phyloP scores from a whole-genome alignment of 2,113 vertebrate species.

The Ctenodactylus gundi region DNA sequence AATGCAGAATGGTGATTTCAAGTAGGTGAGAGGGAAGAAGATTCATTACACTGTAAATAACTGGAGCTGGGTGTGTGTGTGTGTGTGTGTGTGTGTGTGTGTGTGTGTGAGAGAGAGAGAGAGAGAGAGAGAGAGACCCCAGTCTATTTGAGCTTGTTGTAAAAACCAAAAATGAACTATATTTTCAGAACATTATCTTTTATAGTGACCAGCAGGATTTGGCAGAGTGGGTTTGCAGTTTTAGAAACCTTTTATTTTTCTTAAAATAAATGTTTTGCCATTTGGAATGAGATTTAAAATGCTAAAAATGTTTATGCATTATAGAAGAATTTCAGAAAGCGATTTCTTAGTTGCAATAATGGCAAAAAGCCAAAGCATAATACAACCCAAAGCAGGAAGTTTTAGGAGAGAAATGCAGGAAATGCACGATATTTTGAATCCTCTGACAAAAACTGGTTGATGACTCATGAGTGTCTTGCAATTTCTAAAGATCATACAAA shows the following conservation, averaged over 20 bases:
- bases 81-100: neutral
- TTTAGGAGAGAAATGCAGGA: neutral
- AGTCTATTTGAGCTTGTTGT: too few relatives aligned
- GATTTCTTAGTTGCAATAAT: conserved; percentile 15
- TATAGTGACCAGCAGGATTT: neutral
- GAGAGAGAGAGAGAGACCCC: too few relatives aligned
- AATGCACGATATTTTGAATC: conserved; percentile 47
- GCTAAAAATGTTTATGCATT: conserved; percentile 5
- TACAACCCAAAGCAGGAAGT: neutral
- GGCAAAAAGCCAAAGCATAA: neutral
- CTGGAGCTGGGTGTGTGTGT: too few relatives aligned
- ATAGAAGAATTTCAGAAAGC: conserved; percentile 24
- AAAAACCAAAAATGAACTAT: neutral
- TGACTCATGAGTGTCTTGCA: conserved; percentile 35
- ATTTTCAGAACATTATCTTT: neutral
- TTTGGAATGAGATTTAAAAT: conserved; percentile 13
- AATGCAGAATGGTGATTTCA: neutral
- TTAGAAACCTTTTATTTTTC: neutral
- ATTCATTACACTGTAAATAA: neutral
- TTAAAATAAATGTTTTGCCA: neutral
- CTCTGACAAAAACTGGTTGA: conserved; percentile 42
- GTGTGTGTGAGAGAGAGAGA: too few relatives aligned
- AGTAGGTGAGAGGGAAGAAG: neutral
- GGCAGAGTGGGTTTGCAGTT: neutral
- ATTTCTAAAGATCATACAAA: neutral